Evolutionary conservation across 2,888 invertebrate genomes (phyloP).

Genomic region (Aphidius colemani): DNA sequence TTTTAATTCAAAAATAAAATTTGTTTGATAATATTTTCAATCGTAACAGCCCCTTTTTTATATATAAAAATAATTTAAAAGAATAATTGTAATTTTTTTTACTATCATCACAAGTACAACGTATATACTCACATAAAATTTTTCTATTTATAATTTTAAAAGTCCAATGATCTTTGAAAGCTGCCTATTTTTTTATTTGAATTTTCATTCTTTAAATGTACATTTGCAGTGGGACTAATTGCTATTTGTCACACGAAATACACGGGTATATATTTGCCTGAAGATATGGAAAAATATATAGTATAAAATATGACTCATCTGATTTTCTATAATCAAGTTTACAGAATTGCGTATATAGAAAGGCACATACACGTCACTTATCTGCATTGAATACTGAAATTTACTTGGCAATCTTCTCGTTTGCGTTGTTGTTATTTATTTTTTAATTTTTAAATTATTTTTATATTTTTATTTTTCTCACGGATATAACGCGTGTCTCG

Average conservation of each 20-base stretch:
- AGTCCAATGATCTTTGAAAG: neutral
- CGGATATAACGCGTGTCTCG: slow-evolving; percentile 4
- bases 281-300: too few relatives aligned
- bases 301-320: slow-evolving; percentile 11
- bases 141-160: too few relatives aligned
- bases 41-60: neutral
- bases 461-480: slow-evolving; percentile 10
- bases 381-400: slow-evolving; percentile 12
- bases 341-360: slow-evolving; percentile 22
- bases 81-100: neutral
- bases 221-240: slow-evolving; percentile 16
- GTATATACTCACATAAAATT: too few relatives aligned
- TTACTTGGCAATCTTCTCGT: neutral
- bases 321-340: slow-evolving; percentile 26
- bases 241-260: slow-evolving; percentile 25
- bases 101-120: neutral
- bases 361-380: slow-evolving; percentile 21
- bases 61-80: too few relatives aligned
- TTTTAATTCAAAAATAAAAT: too few relatives aligned
- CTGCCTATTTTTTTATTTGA: slow-evolving; percentile 4
- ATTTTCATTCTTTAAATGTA: too few relatives aligned
- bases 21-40: too few relatives aligned
- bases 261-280: neutral
- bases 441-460: neutral
- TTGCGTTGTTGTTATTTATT: neutral